phyloP scores from a whole-genome alignment of 2,113 vertebrate genomes.

The Spizaetus ornatus region DNA sequence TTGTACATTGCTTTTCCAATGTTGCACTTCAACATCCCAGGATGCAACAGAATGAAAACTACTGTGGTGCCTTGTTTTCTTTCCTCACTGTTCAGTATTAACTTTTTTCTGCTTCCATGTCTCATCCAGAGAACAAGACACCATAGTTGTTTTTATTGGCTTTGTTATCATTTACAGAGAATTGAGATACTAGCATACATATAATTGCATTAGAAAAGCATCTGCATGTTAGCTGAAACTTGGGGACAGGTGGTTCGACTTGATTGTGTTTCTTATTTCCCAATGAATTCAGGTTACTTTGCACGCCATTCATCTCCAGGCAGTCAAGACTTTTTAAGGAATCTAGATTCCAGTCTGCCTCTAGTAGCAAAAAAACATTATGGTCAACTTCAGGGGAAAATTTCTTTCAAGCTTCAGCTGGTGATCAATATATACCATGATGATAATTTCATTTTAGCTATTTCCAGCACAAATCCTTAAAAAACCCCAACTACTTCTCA shows the following conservation, averaged over 20 bases:
- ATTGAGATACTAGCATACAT: background rate
- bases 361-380: background rate
- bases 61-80: background rate
- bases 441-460: background rate
- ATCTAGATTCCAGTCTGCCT: background rate
- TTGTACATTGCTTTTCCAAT: background rate
- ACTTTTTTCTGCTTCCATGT: background rate
- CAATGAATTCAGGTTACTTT: background rate
- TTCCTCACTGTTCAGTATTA: background rate
- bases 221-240: background rate
- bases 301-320: background rate
- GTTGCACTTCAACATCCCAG: background rate
- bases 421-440: background rate
- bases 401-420: background rate
- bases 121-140: background rate
- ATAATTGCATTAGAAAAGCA: background rate
- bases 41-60: background rate
- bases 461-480: background rate
- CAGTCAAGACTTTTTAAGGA: background rate
- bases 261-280: background rate
- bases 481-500: background rate
- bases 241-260: background rate
- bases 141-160: background rate
- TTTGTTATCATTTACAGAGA: background rate
- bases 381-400: background rate